Evolutionary conservation across 2,888 invertebrate genomes (phyloP).

Genomic region (Gortyna flavago): DNA sequence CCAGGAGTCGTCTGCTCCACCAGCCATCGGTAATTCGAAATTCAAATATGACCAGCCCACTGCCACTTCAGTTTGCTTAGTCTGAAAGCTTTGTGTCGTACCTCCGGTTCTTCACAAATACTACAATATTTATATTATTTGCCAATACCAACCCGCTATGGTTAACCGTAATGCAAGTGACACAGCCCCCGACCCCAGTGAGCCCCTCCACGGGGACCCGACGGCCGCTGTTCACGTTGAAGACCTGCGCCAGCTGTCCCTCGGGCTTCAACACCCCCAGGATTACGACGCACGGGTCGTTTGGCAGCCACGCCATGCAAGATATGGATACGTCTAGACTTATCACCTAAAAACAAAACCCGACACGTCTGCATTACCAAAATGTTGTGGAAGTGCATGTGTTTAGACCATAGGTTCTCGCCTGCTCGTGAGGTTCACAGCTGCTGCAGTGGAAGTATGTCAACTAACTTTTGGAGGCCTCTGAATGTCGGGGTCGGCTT

Average conservation of each 20-base stretch:
- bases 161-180: slow-evolving; percentile 74
- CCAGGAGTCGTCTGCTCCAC: no score
- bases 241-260: slow-evolving; percentile 69
- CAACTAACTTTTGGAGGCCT: no score
- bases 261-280: slow-evolving; percentile 72
- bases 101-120: background rate
- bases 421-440: no score
- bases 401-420: background rate
- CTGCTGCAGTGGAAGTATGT: no score
- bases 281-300: slow-evolving; percentile 73
- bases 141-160: slow-evolving; percentile 75
- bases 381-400: background rate
- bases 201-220: slow-evolving; percentile 75
- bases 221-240: slow-evolving; percentile 74
- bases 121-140: background rate
- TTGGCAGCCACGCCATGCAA: slow-evolving; percentile 79
- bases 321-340: slow-evolving; percentile 76
- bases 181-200: slow-evolving; percentile 46
- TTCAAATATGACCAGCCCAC: no score
- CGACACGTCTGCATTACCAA: no score
- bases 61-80: no score
- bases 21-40: no score
- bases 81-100: no score
- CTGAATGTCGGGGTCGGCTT: no score
- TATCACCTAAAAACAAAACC: slow-evolving; percentile 68